A percentile compares a stretch with the other conserved stretches of the same genome.
Conservation (phyloP, 2,888 invertebrate genomes). For the Drosophila rellima region DNA sequence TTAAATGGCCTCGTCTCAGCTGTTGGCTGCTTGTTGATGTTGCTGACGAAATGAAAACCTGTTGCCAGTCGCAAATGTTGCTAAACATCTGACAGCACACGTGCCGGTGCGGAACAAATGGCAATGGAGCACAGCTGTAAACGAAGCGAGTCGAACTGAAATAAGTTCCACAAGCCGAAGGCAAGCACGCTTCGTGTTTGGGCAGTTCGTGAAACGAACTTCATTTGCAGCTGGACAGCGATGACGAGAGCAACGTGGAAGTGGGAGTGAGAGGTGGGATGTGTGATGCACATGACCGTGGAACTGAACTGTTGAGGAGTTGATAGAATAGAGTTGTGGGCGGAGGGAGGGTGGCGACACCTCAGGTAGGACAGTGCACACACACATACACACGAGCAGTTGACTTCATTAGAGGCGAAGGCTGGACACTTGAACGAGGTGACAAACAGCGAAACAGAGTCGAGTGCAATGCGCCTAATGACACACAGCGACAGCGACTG, state of each 20-base stretch:
- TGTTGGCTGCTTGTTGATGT: slow-evolving; percentile 18
- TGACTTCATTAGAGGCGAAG: slow-evolving; percentile 73
- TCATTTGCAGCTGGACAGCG: slow-evolving; percentile 33
- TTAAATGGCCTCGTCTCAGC: background rate
- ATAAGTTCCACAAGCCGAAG: slow-evolving; percentile 55
- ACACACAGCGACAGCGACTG: slow-evolving; percentile 45
- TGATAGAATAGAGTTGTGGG: slow-evolving; percentile 8
- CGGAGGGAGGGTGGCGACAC: slow-evolving; percentile 30
- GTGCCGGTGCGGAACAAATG: slow-evolving; percentile 30
- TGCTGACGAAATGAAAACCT: slow-evolving; percentile 38
- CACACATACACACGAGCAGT: slow-evolving; percentile 39
- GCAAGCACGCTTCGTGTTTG: slow-evolving; percentile 17
- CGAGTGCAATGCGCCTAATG: slow-evolving; percentile 70
- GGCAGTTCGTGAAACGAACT: slow-evolving; percentile 43
- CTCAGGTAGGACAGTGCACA: slow-evolving; percentile 47
- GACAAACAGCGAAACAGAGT: slow-evolving; percentile 58
- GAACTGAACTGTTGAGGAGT: slow-evolving; percentile 31
- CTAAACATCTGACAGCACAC: slow-evolving; percentile 41
- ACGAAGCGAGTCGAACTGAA: slow-evolving; percentile 23
- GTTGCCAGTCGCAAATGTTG: slow-evolving; percentile 56
- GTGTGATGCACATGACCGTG: slow-evolving; percentile 47
- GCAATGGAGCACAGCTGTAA: slow-evolving; percentile 37
- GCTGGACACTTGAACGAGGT: slow-evolving; percentile 69
- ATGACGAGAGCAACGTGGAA: background rate
- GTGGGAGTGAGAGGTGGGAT: slow-evolving; percentile 14